A percentile compares a stretch with the other conserved stretches of the same genome.
These are phyloP conservation scores for Tricholaema leucomelas DNA, from an alignment of 2,113 vertebrate genomes.

Conservation along the genomic window DNA sequence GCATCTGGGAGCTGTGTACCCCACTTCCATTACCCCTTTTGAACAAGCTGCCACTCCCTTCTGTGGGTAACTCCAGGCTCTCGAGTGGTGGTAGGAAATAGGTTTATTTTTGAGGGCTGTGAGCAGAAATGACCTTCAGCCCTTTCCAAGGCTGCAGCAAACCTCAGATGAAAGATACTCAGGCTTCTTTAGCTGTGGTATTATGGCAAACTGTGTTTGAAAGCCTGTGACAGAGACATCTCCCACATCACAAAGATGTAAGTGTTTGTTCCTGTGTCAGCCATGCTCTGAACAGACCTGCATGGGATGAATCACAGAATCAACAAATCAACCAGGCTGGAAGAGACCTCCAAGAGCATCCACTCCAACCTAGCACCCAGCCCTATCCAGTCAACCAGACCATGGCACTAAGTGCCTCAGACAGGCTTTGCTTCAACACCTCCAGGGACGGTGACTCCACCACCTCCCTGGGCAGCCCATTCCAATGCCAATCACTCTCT, in stretches of 20 bases:
- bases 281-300: not conserved
- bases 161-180: not conserved
- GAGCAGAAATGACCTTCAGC: not conserved
- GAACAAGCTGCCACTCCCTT: not conserved
- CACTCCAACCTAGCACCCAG: no score
- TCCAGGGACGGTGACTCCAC: no score
- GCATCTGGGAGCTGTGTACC: not conserved
- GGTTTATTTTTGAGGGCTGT: not conserved
- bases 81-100: not conserved
- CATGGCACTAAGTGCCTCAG: no score
- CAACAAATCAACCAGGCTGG: no score
- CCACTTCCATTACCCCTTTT: not conserved
- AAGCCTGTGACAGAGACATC: not conserved
- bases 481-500: no score
- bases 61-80: not conserved
- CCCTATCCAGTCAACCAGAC: no score
- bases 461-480: no score
- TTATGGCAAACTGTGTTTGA: not conserved
- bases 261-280: not conserved
- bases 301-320: no score
- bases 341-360: no score
- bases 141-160: not conserved
- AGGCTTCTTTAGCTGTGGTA: not conserved
- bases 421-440: no score
- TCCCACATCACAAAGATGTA: not conserved